Evolutionary conservation across 2,888 invertebrate species (phyloP), one percentile per base, ranked within the genome.

Genomic region (Tetropium fuscum): DNA sequence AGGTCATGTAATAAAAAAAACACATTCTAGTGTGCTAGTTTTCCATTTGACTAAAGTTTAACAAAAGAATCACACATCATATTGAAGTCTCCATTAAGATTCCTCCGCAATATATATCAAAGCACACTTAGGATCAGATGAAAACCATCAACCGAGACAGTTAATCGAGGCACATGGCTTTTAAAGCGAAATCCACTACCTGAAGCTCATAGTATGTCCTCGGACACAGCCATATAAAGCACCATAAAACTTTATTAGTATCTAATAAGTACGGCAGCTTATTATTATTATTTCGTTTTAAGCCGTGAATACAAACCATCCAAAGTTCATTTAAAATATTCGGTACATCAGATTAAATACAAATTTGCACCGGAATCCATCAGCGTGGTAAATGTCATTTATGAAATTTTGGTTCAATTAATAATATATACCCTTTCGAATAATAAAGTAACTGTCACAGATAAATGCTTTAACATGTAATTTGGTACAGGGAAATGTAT

Each of bases 321-420:
- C 11, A 40, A 38, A 38, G n/a, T 25, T 30, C 30, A 30, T 45
- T 11, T 30, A 32, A 30, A 27, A 3, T 16, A 45, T 18, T 16
- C 10, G 8, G 7, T 2, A 30, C 18, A n/a, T 10, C 27, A 30
- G 18, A 41, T 41, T 41, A 30, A 32, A 47, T 18, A 32, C 34
- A n/a, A 20, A 19, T 34, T 30, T 34, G 11, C 8, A 13, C 11
- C 18, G 47, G 32, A 58, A 66, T 60, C 58, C 60, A 64, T 55
- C 67, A 64, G 68, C 70, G 66, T 64, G 70, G 69, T 66, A 69
- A 70, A 70, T 71, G 72, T 72, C 72, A 72, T 72, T 72, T 72
- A 71, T 71, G 72, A 69, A 72, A 72, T 71, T 71, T 70, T 63
- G 72, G 72, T 68, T 66, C 63, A 65, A 64, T 70, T 57, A 66